Evolutionary conservation across 2,888 invertebrate genomes (phyloP).

Genomic region (Xestoiulus laeticollis): DNA sequence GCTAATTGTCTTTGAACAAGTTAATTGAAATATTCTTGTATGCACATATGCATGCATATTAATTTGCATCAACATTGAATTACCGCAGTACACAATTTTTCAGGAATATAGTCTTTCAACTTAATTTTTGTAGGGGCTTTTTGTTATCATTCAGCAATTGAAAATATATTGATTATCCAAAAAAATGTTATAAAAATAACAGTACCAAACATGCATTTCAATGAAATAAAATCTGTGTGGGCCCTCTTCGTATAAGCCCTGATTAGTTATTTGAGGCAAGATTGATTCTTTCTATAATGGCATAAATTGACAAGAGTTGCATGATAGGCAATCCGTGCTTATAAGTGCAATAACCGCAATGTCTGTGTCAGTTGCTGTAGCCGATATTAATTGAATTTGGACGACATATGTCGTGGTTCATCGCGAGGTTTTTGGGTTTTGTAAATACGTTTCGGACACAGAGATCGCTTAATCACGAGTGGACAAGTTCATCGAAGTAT

Average conservation of each 20-base stretch:
- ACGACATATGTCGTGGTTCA: not conserved
- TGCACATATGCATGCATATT: no score
- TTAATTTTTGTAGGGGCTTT: no score
- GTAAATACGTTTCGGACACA: not conserved
- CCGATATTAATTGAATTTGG: not conserved
- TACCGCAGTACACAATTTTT: no score
- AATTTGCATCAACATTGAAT: no score
- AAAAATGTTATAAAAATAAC: no score
- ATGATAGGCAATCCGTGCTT: not conserved
- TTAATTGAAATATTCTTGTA: no score
- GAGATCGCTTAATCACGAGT: not conserved
- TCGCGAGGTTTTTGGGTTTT: constrained; percentile 1
- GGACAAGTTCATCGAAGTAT: constrained; percentile 9
- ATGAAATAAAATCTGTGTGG: no score
- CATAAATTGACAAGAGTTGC: not conserved
- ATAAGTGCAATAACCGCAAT: not conserved
- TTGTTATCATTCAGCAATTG: no score
- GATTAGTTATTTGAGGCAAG: not conserved
- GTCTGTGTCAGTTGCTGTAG: not conserved
- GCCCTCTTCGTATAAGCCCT: not conserved
- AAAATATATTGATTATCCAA: no score
- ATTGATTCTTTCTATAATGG: not conserved
- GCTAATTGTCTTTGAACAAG: not conserved
- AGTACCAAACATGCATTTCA: no score
- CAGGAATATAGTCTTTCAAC: no score